Evolutionary conservation across 2,113 vertebrate genomes (phyloP), one percentile per base, ranked within the genome.

Genomic region (Pithys albifrons): DNA sequence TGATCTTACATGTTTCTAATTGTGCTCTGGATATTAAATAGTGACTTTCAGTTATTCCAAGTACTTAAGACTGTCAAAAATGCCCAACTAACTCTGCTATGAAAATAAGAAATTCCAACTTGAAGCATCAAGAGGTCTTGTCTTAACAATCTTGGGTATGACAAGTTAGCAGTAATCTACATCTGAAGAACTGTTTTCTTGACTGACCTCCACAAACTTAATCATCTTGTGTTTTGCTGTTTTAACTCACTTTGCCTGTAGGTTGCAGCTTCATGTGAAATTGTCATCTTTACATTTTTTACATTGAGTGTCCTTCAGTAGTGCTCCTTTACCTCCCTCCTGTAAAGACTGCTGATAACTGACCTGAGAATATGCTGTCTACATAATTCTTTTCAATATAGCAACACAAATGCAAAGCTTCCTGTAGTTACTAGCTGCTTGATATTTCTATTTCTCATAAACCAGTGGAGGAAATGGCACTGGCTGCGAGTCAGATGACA

Each of bases 311-410:
- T 43, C 66, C 14, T 49, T 86, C 7, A 18, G 0, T 43, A 65
- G 8, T 15, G 17, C 1, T 46, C 14, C 27, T 61, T n/a, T 43
- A n/a, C 14, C 35, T 17, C 19, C 31, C 25, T 69, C 4, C 25
- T 33, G 23, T 48, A 54, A 58, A 37, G 41, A 19, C 24, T 75
- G 31, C 43, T 65, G 39, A 4, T 46, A 72, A 22, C 14, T 18
- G 45, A 29, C 23, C 15, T 12, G 31, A 61, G 35, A 49, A 14
- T 25, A 9, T 6, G 22, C 9, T 33, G 19, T 52, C 16, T 52
- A 14, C 2, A 0, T 33, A 7, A 19, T 73, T 28, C 20, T 31
- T 0, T 10, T 27, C 12, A 3, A 15, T 41, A 16, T 0, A 52
- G 61, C n/a, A 74, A 41, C 20, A 19, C 10, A 46, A 46, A 59